Evolutionary conservation across 2,888 invertebrate species (phyloP), one percentile per base, ranked within the genome.

Genomic region (Troglohyphantes excavatus): DNA sequence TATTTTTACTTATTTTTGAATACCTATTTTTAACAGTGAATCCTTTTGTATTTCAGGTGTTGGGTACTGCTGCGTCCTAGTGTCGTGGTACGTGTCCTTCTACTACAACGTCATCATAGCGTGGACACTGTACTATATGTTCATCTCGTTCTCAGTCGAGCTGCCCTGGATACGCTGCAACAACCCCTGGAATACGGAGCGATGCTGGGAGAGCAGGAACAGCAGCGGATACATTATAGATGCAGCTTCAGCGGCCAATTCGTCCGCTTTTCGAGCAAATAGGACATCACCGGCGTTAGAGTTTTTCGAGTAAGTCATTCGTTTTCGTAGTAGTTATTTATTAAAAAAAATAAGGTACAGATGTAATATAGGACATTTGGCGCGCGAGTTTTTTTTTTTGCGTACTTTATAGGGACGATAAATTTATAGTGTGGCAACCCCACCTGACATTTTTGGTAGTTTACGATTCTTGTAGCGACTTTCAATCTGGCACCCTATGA

Each of bases 101-200:
- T 96, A 96, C 93, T 96, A 96, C 94, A 97, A 97, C 93, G 96
- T 97, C 79, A 97, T 97, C 92, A 96, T 97, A 92, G 96, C 95
- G 65, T 97, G 97, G 97, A 95, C 97, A 1, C 94, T 97, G 91
- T 97, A 96, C 94, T 97, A 96, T 94, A 95, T 97, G 92, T 95
- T 96, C 91, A 96, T 96, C 23, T 96, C 96, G 53, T 94, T 95
- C 92, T 93, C 93, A 27, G 95, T 95, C 67, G 95, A 96, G 92
- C 94, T 97, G 23, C 97, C 97, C 0, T 97, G 97, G 97, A 94
- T 96, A 85, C 95, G 96, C 92, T 97, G 97, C 93, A 95, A 96
- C 93, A 96, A 97, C 94, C 94, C 95, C 0, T 97, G 96, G 96
- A 97, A 97, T 94, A 96, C 96, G 0, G 95, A 95, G 0, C 63